Percentiles rank a stretch among this genome's conserved stretches.
Evolutionary conservation across 2,888 invertebrate species (phyloP).

Genomic region (Biston betularia): DNA sequence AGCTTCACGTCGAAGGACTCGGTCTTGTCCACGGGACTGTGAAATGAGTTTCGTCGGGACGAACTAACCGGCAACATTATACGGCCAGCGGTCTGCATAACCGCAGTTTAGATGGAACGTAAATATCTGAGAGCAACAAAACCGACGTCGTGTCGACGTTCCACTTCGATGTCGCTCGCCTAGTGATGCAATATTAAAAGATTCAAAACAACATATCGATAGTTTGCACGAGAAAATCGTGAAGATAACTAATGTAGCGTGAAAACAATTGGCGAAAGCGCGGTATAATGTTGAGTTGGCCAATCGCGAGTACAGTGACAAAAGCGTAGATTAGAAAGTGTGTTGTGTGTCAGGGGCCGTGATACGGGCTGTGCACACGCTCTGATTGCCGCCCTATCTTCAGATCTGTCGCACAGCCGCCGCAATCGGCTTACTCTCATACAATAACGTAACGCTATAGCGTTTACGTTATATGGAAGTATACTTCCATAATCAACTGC

Average conservation of each 20-base stretch:
- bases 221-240: constrained; percentile 69
- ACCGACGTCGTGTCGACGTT: constrained; percentile 16
- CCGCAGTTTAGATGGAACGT: constrained; percentile 66
- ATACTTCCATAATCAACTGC: constrained; percentile 18
- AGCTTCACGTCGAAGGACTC: constrained; percentile 74
- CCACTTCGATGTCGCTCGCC: not conserved
- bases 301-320: constrained; percentile 82
- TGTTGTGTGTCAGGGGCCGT: constrained; percentile 81
- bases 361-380: constrained; percentile 78
- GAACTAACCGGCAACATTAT: constrained; percentile 72
- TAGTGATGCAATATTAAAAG: constrained; percentile 63
- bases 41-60: constrained; percentile 70
- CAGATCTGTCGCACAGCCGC: constrained; percentile 75
- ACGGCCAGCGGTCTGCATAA: constrained; percentile 61
- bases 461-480: too few species aligned
- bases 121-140: constrained; percentile 43
- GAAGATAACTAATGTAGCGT: constrained; percentile 79
- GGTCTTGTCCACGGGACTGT: constrained; percentile 59
- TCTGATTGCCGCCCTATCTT: constrained; percentile 84
- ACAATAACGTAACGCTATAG: constrained; percentile 25
- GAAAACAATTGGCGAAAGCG: constrained; percentile 86
- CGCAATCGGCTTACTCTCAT: constrained; percentile 37
- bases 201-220: constrained; percentile 59
- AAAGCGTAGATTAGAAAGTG: constrained; percentile 85
- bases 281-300: constrained; percentile 75